phyloP scores from a whole-genome alignment of 2,113 vertebrate species.

The Xyrauchen texanus region DNA sequence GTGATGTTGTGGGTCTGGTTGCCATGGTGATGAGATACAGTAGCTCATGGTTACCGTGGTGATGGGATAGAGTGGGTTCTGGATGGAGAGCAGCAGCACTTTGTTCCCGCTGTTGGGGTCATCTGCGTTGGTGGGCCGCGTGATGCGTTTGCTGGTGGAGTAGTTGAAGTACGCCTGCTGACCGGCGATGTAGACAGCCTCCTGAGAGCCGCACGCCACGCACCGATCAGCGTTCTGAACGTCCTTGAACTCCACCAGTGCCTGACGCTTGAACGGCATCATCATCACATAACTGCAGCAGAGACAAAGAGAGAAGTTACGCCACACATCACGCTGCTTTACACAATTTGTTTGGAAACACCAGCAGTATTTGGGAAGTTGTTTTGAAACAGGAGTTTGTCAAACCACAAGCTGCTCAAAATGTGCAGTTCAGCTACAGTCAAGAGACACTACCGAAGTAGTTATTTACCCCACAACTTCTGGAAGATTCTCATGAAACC shows the following conservation, averaged over 20 bases:
- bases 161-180: conserved; percentile 95
- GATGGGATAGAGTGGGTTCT: conserved; percentile 94
- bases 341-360: too few species aligned
- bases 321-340: not conserved
- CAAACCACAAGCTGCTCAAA: too few species aligned
- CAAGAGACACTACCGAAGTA: too few species aligned
- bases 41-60: conserved; percentile 78
- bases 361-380: too few species aligned
- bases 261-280: conserved; percentile 95
- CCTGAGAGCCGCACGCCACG: conserved; percentile 79
- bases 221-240: conserved; percentile 87
- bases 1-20: not conserved
- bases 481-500: too few species aligned
- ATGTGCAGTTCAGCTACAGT: too few species aligned
- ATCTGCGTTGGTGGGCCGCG: conserved; percentile 86
- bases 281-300: conserved; percentile 90
- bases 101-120: conserved; percentile 91
- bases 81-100: conserved; percentile 89
- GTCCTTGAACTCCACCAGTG: conserved; percentile 91
- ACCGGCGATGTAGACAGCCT: conserved; percentile 85
- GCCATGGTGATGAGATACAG: not conserved
- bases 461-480: too few species aligned
- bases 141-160: conserved; percentile 94
- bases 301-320: not conserved
- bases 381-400: too few species aligned